These are phyloP conservation scores for Caenorhabditis sp. DNA, from an alignment of 2,888 invertebrate species.

Conservation along the genomic window DNA sequence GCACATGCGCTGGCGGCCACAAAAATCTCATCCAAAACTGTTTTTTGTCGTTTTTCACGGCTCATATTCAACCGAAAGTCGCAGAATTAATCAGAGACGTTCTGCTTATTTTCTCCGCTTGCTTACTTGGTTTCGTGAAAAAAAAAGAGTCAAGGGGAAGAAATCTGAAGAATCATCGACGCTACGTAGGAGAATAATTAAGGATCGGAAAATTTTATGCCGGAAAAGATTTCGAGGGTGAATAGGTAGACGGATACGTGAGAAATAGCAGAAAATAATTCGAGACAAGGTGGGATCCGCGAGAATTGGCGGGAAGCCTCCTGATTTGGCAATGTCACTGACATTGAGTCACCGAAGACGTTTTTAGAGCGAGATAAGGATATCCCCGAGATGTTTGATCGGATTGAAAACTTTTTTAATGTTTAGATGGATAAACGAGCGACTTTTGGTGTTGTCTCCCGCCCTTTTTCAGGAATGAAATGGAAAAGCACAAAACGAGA, in stretches of 20 bases:
- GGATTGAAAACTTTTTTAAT: conserved; percentile 14
- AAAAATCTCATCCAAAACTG: too few relatives aligned
- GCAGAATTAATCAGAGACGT: conserved; percentile 9
- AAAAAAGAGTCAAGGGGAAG: not conserved
- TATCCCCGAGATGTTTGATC: conserved; percentile 28
- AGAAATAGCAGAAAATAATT: conserved; percentile 7
- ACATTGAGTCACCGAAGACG: not conserved
- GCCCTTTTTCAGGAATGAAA: not conserved
- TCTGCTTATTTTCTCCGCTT: not conserved
- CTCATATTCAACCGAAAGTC: not conserved
- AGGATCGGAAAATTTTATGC: conserved; percentile 26
- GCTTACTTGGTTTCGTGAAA: conserved; percentile 15
- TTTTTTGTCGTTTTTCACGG: not conserved
- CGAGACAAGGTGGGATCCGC: not conserved
- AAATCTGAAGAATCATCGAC: conserved; percentile 2
- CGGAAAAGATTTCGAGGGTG: conserved; percentile 1
- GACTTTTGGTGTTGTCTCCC: not conserved
- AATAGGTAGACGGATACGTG: conserved; percentile 18
- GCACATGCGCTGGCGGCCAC: too few relatives aligned
- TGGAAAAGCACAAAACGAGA: not conserved
- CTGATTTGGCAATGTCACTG: too few relatives aligned
- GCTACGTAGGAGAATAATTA: conserved; percentile 31
- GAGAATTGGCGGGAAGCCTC: not conserved
- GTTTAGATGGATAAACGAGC: not conserved
- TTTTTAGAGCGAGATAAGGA: conserved; percentile 1